A percentile compares a stretch with the other conserved stretches of the same genome.
Conservation (phyloP, 2,797 vertebrate species). For the Gymnothorax reevesii region DNA sequence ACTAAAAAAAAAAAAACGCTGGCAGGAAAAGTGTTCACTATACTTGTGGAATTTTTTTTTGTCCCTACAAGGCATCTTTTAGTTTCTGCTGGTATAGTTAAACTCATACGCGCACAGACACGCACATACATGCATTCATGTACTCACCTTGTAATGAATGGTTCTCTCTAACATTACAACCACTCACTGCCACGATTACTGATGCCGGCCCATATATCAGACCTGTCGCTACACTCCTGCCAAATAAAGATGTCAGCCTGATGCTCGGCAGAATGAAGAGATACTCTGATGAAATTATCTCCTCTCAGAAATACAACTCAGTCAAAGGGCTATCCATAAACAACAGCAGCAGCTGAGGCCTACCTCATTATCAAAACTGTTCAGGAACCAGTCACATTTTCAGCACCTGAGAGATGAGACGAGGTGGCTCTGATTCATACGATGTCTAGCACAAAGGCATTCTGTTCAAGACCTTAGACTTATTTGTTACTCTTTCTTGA, state of each 20-base stretch:
- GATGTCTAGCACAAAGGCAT: not conserved
- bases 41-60: too few species aligned
- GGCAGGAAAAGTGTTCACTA: too few species aligned
- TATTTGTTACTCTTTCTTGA: not conserved
- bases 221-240: conserved; percentile 4
- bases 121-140: not conserved
- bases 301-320: conserved; percentile 1
- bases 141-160: not conserved
- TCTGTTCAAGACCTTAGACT: not conserved
- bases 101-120: not conserved
- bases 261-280: conserved; percentile 9
- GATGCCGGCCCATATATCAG: conserved; percentile 16
- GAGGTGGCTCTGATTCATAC: not conserved
- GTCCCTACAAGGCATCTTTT: not conserved
- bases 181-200: conserved; percentile 11
- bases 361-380: conserved; percentile 4
- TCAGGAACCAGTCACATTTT: not conserved
- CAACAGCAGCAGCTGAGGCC: not conserved
- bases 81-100: not conserved
- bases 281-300: not conserved
- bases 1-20: too few species aligned
- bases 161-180: conserved; percentile 15
- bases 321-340: not conserved
- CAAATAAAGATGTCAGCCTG: conserved; percentile 22
- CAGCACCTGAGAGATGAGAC: not conserved